Evolutionary conservation across 2,888 invertebrate species (phyloP), one percentile per base, ranked within the genome.

Genomic region (Melipona beecheii): DNA sequence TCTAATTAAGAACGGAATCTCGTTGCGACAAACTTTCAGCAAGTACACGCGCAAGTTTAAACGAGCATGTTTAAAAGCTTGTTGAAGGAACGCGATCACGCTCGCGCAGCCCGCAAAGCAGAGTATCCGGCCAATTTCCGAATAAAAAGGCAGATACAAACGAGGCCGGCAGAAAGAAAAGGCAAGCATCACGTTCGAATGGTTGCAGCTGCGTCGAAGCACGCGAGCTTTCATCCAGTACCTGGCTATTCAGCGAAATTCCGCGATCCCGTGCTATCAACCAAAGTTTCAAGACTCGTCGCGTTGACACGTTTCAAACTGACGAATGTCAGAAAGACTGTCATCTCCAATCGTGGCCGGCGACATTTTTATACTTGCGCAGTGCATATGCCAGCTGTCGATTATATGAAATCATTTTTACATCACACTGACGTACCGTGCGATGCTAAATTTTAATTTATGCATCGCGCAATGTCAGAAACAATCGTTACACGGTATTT

Each of bases 181-280:
- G 49, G 50, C 56, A 62, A 31, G 43, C 60, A 49, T 52, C 52
- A 50, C 43, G 17, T 75, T 81, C 50, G 65, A 49, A 64, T 58
- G 50, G 36, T 66, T 50, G 36, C 75, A 49, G 49, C 71, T 43
- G 54, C 49, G 56, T 49, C 60, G 62, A 72, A 81, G 64, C 69
- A 64, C 71, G 19, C 72, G 64, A 70, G 68, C 50, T 72, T 64
- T 58, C 49, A n/a, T 43, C 58, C 2, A 64, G 19, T n/a, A 9
- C 24, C 15, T 50, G 69, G 52, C 54, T 56, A 62, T 83, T 75
- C 50, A 43, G 27, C 50, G 58, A 76, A 77, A 76, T 81, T 81
- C 31, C 54, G 24, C 64, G 73, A 76, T 73, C 62, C 73, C 65
- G 31, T 9, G 19, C 43, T 17, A n/a, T 17, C 24, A 50, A n/a